Conservation (phyloP, 2,113 vertebrate species). For the Sclerurus mexicanus region DNA sequence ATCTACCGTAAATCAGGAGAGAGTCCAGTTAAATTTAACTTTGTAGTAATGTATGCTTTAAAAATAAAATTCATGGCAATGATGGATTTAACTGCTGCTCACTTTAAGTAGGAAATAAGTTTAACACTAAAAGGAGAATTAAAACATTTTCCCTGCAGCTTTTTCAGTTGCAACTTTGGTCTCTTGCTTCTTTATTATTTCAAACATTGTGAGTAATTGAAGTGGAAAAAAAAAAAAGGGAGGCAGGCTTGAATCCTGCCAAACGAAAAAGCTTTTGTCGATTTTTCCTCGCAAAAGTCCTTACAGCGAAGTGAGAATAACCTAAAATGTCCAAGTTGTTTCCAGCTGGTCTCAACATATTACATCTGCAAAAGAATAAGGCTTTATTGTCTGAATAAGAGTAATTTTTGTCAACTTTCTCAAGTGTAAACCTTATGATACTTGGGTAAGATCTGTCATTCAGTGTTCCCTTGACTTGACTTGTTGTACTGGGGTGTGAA, state of each 20-base stretch:
- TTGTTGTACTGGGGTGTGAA: not conserved
- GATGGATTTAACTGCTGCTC: not conserved
- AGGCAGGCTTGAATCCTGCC: not conserved
- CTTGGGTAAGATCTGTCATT: not conserved
- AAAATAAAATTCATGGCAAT: slow-evolving; percentile 3
- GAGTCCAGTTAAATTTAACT: slow-evolving; percentile 13
- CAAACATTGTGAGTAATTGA: not conserved
- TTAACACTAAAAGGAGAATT: not conserved
- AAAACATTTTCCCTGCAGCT: not conserved
- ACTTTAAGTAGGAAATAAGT: not conserved
- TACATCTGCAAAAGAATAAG: not conserved
- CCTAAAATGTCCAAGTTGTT: not conserved
- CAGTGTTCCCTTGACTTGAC: not conserved
- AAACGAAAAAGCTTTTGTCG: not conserved
- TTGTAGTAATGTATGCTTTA: not conserved
- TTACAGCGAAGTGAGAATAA: not conserved
- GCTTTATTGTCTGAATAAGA: not conserved
- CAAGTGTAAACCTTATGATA: not conserved
- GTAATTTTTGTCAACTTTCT: not conserved
- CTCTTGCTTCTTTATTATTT: not conserved
- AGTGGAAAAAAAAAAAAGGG: not conserved
- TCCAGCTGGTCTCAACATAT: not conserved
- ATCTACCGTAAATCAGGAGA: slow-evolving; percentile 5
- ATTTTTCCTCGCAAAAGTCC: not conserved
- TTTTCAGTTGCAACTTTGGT: not conserved